phyloP scores from a whole-genome alignment of 2,888 invertebrate genomes.

The Scaptomyza parva region DNA sequence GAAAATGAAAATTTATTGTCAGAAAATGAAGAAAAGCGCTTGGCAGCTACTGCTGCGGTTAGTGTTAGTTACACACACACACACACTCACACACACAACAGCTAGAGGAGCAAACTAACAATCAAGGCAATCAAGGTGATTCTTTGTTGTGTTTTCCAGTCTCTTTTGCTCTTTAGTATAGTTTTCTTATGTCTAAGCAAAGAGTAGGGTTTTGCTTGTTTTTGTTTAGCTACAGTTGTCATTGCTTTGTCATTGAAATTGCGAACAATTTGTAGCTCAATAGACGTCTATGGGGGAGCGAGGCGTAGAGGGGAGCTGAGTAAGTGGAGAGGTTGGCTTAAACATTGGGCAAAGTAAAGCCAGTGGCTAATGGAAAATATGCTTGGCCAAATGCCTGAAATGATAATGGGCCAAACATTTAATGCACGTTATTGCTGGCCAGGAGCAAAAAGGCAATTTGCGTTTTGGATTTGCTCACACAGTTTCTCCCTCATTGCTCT shows the following conservation, averaged over 20 bases:
- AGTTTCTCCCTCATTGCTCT: not conserved
- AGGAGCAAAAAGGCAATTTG: constrained; percentile 70
- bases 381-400: constrained; percentile 61
- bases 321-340: not conserved
- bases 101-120: constrained; percentile 36
- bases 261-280: constrained; percentile 70
- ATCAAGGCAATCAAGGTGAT: constrained; percentile 74
- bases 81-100: not conserved
- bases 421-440: constrained; percentile 77
- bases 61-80: constrained; percentile 51
- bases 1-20: constrained; percentile 82
- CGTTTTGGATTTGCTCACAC: constrained; percentile 46
- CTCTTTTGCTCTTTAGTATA: constrained; percentile 18
- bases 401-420: constrained; percentile 82
- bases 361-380: constrained; percentile 66
- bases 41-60: constrained; percentile 44
- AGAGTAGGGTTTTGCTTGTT: constrained; percentile 35
- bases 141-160: constrained; percentile 53
- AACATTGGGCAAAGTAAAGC: constrained; percentile 5
- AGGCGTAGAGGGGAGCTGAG: not conserved
- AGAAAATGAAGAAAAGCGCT: constrained; percentile 78
- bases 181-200: constrained; percentile 50
- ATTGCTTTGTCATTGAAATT: constrained; percentile 66
- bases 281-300: constrained; percentile 34
- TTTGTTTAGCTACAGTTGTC: constrained; percentile 50